A percentile compares a stretch with the other conserved stretches of the same genome.
Conservation (phyloP, 2,888 invertebrate species). For the Mythimna albipuncta region DNA sequence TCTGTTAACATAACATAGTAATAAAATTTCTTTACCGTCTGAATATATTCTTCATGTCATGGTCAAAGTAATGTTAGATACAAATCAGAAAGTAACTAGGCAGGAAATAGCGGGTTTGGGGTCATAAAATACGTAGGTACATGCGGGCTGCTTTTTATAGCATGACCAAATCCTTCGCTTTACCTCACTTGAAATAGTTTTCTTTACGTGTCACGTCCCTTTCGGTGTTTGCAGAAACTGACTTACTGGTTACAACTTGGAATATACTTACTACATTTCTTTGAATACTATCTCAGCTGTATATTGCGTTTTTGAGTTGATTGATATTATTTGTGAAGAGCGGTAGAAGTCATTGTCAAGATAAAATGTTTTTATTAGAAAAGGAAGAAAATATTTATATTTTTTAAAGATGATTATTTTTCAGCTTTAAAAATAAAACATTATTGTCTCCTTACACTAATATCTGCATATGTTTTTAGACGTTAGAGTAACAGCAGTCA, state of each 20-base stretch:
- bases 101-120: slow-evolving; percentile 38
- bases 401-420: not conserved
- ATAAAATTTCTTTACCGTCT: not conserved
- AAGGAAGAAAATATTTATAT: not conserved
- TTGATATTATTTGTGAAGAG: not conserved
- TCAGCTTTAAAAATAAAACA: not conserved
- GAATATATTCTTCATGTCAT: not conserved
- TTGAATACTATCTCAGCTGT: too few species aligned
- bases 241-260: not conserved
- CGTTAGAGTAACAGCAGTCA: not conserved
- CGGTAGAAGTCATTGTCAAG: too few species aligned
- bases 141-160: slow-evolving; percentile 45
- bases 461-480: too few species aligned
- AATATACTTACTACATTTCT: too few species aligned
- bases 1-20: too few species aligned
- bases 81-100: slow-evolving; percentile 55
- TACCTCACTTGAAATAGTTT: slow-evolving; percentile 45
- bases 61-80: slow-evolving; percentile 27
- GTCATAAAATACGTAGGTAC: slow-evolving; percentile 48
- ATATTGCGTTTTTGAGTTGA: not conserved
- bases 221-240: slow-evolving; percentile 25
- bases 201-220: slow-evolving; percentile 29
- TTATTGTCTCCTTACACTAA: too few species aligned
- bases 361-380: too few species aligned
- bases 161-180: slow-evolving; percentile 48